Conservation (phyloP, 2,797 vertebrate genomes). For the Xiphophorus birchmanni region DNA sequence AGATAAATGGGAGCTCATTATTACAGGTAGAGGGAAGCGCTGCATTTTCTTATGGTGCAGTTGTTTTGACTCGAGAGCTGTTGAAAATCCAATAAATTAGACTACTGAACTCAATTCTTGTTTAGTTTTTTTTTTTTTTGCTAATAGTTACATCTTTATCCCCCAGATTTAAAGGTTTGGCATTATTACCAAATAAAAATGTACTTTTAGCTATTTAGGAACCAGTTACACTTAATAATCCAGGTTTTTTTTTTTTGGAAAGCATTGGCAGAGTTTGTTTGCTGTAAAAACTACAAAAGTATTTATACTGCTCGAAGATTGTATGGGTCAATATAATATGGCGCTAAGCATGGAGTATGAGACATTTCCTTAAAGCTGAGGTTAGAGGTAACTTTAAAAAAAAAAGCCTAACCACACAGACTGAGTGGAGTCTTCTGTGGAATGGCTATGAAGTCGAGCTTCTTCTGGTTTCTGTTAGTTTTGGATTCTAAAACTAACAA, state of each 20-base stretch:
- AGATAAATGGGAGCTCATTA: constrained; percentile 16
- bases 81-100: constrained; percentile 27
- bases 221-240: neutral
- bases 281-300: no score
- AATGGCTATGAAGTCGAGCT: no score
- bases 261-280: no score
- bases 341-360: no score
- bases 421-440: no score
- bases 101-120: constrained; percentile 13
- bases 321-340: no score
- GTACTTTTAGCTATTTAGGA: neutral
- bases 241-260: neutral
- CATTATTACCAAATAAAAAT: neutral
- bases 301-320: no score
- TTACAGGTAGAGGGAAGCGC: constrained; percentile 12
- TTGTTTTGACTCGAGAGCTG: neutral
- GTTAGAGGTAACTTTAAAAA: no score
- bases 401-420: no score
- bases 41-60: constrained; percentile 1
- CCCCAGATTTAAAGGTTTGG: neutral
- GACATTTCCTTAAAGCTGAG: no score
- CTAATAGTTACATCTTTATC: neutral
- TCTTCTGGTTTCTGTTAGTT: no score
- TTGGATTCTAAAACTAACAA: no score
- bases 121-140: neutral